Conservation (phyloP, 2,113 vertebrate genomes). For the Balaeniceps rex region DNA sequence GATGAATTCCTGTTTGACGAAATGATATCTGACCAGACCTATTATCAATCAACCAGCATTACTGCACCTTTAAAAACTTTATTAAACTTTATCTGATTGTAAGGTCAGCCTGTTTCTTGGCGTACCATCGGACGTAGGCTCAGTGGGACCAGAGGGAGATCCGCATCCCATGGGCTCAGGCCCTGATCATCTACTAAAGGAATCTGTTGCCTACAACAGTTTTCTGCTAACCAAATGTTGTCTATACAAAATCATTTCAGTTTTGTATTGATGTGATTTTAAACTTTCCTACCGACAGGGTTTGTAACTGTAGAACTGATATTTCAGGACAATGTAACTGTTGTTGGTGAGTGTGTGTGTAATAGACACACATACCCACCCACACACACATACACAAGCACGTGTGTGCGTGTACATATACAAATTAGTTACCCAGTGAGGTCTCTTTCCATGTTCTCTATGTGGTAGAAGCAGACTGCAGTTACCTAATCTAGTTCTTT, state of each 20-base stretch:
- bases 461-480: not conserved
- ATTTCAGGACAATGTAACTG: not conserved
- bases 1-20: not conserved
- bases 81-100: not conserved
- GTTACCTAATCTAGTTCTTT: not conserved
- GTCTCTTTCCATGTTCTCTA: not conserved
- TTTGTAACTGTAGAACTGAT: not conserved
- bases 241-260: not conserved
- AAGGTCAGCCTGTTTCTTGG: not conserved
- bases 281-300: not conserved
- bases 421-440: not conserved
- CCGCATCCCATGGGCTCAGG: not conserved
- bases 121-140: not conserved
- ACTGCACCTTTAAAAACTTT: constrained; percentile 16
- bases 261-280: not conserved
- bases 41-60: constrained; percentile 3
- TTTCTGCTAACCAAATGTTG: not conserved
- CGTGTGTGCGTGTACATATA: not conserved
- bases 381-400: accelerated
- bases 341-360: not conserved
- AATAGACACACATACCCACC: not conserved
- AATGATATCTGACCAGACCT: not conserved
- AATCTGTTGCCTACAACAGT: not conserved
- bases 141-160: not conserved
- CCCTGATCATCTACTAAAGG: not conserved